These are phyloP conservation scores for Pogonomyrmex californicus DNA, from an alignment of 1,140 invertebrate species.

Conservation along the genomic window DNA sequence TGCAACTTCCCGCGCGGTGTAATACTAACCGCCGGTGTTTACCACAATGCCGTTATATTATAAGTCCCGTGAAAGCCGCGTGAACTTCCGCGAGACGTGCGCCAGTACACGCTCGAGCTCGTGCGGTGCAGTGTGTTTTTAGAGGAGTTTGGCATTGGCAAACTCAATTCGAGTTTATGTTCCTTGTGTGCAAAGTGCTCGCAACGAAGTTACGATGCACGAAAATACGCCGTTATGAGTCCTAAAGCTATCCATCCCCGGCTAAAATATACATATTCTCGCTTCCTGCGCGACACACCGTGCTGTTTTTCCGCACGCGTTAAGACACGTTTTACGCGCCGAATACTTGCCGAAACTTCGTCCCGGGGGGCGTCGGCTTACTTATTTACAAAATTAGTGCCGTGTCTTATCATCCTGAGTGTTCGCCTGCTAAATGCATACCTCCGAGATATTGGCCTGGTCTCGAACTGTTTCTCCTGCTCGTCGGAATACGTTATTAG, in stretches of 20 bases:
- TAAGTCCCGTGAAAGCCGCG: constrained; percentile 63
- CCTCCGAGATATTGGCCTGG: not conserved
- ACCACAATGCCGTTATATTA: constrained; percentile 58
- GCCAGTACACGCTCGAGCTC: not conserved
- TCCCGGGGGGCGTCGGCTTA: not conserved
- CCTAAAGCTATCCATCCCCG: constrained; percentile 63
- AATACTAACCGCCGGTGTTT: constrained; percentile 58
- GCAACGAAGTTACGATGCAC: constrained; percentile 68
- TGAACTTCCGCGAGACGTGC: constrained; percentile 61
- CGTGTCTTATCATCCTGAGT: not conserved
- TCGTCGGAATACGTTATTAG: not conserved
- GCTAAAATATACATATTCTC: constrained; percentile 40
- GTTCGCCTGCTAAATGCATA: not conserved
- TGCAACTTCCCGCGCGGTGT: constrained; percentile 15
- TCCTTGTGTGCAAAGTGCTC: constrained; percentile 70
- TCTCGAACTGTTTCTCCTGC: not conserved
- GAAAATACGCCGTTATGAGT: constrained; percentile 71
- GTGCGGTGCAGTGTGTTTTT: constrained; percentile 59
- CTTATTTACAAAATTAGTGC: constrained; percentile 41
- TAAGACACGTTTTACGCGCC: constrained; percentile 12
- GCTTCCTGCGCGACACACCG: not conserved
- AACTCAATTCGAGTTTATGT: constrained; percentile 74
- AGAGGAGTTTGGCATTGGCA: constrained; percentile 68
- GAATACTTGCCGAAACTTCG: constrained; percentile 39
- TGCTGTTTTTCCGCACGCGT: not conserved